A percentile compares a stretch with the other conserved stretches of the same genome.
phyloP scores from a whole-genome alignment of 2,113 vertebrate species.

The Illadopsis cleaveri region DNA sequence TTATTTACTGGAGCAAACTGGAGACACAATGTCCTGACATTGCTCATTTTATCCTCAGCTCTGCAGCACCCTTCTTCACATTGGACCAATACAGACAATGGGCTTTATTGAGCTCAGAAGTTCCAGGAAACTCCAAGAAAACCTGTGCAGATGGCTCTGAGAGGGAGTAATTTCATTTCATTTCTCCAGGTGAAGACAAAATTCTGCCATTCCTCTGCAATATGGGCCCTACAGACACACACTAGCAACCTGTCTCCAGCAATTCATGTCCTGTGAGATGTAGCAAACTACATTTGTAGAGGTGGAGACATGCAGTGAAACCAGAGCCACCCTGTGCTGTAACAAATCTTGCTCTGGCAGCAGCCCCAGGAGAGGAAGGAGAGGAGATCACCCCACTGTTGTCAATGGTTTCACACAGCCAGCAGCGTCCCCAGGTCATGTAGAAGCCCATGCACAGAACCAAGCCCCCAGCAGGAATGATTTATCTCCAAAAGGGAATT shows the following conservation, averaged over 20 bases:
- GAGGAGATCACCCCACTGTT: not conserved
- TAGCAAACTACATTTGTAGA: not conserved
- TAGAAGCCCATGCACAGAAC: not conserved
- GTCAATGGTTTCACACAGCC: not conserved
- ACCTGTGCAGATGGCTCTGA: not conserved
- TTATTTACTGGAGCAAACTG: not conserved
- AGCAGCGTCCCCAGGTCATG: accelerated
- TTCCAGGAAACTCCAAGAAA: not conserved
- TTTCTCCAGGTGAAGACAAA: not conserved
- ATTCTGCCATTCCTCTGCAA: accelerated
- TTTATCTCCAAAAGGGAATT: not conserved
- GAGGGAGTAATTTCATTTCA: not conserved
- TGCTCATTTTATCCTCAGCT: not conserved
- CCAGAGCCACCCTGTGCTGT: not conserved
- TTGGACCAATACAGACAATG: not conserved
- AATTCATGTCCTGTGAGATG: not conserved
- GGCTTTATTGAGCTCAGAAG: not conserved
- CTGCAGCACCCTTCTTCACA: not conserved
- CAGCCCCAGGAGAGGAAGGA: not conserved
- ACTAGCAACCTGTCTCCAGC: not conserved
- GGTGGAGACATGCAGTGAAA: not conserved
- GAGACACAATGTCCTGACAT: not conserved
- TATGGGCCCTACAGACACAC: not conserved
- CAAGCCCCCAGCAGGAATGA: not conserved
- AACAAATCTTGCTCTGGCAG: not conserved